These are phyloP conservation scores for Chouioia cunea DNA, from an alignment of 2,888 invertebrate genomes.

Conservation along the genomic window DNA sequence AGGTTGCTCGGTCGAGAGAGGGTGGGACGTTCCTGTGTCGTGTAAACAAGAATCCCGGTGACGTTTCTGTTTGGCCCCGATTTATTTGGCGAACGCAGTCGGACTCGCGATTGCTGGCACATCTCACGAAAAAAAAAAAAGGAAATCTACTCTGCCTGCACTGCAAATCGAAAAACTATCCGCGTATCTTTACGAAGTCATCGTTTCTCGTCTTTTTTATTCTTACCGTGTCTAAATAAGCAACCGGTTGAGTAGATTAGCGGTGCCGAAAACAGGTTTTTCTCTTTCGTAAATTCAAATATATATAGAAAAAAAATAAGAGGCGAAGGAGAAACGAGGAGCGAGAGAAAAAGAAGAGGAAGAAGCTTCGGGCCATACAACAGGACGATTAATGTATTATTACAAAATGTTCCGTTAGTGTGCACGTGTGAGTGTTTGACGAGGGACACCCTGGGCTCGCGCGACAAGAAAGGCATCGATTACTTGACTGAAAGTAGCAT, in stretches of 20 bases:
- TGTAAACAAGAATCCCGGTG: constrained; percentile 20
- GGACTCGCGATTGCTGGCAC: too few species aligned
- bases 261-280: constrained; percentile 30
- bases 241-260: constrained; percentile 18
- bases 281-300: not conserved
- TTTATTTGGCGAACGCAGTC: constrained; percentile 6
- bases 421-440: not conserved
- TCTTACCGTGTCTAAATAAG: too few species aligned
- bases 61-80: not conserved
- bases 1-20: too few species aligned
- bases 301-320: constrained; percentile 2
- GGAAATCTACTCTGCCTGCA: too few species aligned
- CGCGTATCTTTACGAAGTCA: too few species aligned
- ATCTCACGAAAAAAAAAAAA: too few species aligned
- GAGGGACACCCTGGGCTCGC: constrained; percentile 10
- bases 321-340: not conserved
- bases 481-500: not conserved
- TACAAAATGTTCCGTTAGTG: constrained; percentile 33
- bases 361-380: not conserved
- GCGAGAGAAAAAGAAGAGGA: not conserved
- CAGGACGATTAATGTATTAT: constrained; percentile 36
- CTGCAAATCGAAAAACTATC: too few species aligned
- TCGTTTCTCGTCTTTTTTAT: too few species aligned
- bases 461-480: constrained; percentile 9
- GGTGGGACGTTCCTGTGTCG: constrained; percentile 1